These are phyloP conservation scores for Aphelenchoides bicaudatus DNA, from an alignment of 2,888 invertebrate species.

Conservation along the genomic window DNA sequence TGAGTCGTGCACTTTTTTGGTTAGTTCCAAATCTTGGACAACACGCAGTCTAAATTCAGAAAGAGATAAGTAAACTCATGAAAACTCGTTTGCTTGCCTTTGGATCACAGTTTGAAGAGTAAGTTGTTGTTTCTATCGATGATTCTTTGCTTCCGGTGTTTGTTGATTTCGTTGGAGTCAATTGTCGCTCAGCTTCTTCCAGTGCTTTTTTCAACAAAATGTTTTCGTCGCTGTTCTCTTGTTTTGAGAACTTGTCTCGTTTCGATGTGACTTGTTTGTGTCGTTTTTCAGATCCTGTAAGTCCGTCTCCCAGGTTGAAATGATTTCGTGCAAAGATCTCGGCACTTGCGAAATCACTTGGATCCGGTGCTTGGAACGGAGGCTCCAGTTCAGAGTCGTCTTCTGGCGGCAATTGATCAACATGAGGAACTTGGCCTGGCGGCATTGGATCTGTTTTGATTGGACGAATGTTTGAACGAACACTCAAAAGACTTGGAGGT, in stretches of 20 bases:
- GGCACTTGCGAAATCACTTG: too few relatives aligned
- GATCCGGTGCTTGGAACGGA: neutral
- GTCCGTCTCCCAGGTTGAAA: too few relatives aligned
- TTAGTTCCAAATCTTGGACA: conserved; percentile 15
- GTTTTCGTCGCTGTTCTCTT: neutral
- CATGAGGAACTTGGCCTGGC: conserved; percentile 1
- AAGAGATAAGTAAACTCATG: too few relatives aligned
- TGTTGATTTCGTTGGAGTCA: neutral
- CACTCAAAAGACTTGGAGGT: too few relatives aligned
- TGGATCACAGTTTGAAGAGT: neutral
- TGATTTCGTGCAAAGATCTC: too few relatives aligned
- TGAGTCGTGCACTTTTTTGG: conserved; percentile 13
- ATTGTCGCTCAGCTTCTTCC: neutral
- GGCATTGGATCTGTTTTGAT: too few relatives aligned
- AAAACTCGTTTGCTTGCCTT: too few relatives aligned
- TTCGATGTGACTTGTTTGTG: too few relatives aligned
- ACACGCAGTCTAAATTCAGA: conserved; percentile 14
- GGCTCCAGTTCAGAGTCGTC: neutral
- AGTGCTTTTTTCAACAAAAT: neutral
- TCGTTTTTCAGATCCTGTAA: too few relatives aligned
- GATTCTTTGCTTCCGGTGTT: neutral
- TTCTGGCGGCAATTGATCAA: too few relatives aligned
- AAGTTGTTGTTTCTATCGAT: neutral
- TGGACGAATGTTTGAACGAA: conserved; percentile 14
- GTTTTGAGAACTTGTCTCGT: neutral